Evolutionary conservation across 2,888 invertebrate genomes (phyloP).

Genomic region (Caenorhabditis sp.): DNA sequence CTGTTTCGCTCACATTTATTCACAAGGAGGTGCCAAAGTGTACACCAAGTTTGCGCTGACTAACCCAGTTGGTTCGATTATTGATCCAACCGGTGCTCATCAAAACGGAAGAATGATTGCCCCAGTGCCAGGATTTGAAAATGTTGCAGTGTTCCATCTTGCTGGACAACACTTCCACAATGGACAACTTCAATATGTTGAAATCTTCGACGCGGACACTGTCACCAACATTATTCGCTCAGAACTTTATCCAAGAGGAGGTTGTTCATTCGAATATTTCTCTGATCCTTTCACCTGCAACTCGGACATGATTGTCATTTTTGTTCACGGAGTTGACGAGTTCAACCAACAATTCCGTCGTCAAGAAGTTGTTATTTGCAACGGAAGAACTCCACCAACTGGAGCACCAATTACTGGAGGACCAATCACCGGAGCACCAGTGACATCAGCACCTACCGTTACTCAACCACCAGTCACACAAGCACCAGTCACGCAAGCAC

Average conservation of each 20-base stretch:
- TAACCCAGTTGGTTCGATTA: constrained; percentile 22
- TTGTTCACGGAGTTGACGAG: constrained; percentile 53
- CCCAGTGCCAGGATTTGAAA: constrained; percentile 37
- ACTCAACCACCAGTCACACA: constrained; percentile 5
- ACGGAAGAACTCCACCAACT: constrained; percentile 19
- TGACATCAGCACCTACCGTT: constrained; percentile 7
- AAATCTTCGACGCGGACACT: constrained; percentile 43
- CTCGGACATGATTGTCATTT: constrained; percentile 43
- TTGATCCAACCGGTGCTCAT: constrained; percentile 45
- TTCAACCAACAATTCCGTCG: constrained; percentile 48
- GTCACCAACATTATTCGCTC: constrained; percentile 39
- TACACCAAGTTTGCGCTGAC: constrained; percentile 44
- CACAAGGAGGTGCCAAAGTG: constrained; percentile 50
- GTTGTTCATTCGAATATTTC: constrained; percentile 55
- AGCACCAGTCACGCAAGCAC: too few relatives aligned
- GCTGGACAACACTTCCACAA: constrained; percentile 29
- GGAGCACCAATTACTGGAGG: constrained; percentile 11
- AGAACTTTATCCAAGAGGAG: constrained; percentile 44
- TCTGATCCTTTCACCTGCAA: constrained; percentile 58
- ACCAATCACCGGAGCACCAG: constrained; percentile 13
- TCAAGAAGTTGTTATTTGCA: constrained; percentile 44
- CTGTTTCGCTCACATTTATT: constrained; percentile 55
- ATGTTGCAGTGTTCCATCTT: constrained; percentile 43
- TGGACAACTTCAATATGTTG: constrained; percentile 46
- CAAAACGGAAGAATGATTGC: constrained; percentile 31